Percentiles rank a stretch among this genome's conserved stretches.
Conservation (phyloP, 2,888 invertebrate species). For the Eupithecia dodoneata region DNA sequence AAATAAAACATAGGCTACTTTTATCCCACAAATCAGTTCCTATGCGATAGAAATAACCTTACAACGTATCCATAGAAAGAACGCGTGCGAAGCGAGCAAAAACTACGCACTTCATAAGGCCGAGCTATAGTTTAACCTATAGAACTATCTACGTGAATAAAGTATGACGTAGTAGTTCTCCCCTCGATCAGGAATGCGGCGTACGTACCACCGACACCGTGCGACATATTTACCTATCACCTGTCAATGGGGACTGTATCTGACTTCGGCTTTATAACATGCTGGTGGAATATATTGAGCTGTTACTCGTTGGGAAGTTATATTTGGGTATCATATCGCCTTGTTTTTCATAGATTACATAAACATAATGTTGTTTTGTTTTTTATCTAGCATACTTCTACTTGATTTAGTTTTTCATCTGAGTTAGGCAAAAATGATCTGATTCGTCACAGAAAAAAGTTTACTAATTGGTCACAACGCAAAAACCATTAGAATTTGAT, state of each 20-base stretch:
- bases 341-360: not conserved
- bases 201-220: constrained; percentile 24
- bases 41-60: too few relatives aligned
- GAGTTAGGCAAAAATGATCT: too few relatives aligned
- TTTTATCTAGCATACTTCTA: not conserved
- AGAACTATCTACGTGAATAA: not conserved
- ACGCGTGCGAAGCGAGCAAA: too few relatives aligned
- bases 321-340: not conserved
- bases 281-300: constrained; percentile 31
- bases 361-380: not conserved
- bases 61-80: too few relatives aligned
- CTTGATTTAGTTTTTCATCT: too few relatives aligned
- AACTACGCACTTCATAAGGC: not conserved
- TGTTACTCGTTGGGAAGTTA: constrained; percentile 9
- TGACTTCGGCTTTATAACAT: constrained; percentile 30
- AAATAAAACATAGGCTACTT: too few relatives aligned
- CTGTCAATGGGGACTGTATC: constrained; percentile 42
- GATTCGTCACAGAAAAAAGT: too few relatives aligned
- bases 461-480: too few relatives aligned
- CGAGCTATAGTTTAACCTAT: not conserved
- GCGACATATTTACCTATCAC: constrained; percentile 54
- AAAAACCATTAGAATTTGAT: too few relatives aligned
- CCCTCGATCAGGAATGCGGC: constrained; percentile 27
- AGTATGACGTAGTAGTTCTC: not conserved
- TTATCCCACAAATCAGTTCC: too few relatives aligned